phyloP scores from a whole-genome alignment of 1,140 invertebrate genomes.

The Leptopilina boulardi region DNA sequence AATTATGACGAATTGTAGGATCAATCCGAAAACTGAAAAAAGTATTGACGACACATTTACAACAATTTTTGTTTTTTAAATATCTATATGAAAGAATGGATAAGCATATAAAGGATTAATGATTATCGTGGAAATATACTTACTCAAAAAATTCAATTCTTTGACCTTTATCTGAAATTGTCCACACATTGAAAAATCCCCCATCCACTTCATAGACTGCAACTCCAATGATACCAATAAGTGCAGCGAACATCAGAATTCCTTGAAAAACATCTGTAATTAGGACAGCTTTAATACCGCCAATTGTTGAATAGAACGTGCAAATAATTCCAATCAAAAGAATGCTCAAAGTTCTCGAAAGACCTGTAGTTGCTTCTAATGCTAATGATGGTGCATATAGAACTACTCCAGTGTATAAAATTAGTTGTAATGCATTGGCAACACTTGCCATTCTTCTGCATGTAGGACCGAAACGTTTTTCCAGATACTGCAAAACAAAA shows the following conservation, averaged over 20 bases:
- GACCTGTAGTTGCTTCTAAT: constrained; percentile 91
- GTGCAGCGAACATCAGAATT: constrained; percentile 83
- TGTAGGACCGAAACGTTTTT: constrained; percentile 84
- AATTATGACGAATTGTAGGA: constrained; percentile 85
- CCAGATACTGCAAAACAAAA: constrained; percentile 83
- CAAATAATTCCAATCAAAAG: constrained; percentile 87
- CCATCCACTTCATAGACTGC: constrained; percentile 83
- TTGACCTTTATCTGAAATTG: constrained; percentile 76
- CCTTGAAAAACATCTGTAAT: constrained; percentile 91
- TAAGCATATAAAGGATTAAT: no score
- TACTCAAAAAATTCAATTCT: constrained; percentile 66
- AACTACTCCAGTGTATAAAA: constrained; percentile 94
- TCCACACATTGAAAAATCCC: constrained; percentile 80
- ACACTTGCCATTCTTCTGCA: constrained; percentile 84
- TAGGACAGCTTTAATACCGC: constrained; percentile 93
- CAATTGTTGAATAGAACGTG: constrained; percentile 92
- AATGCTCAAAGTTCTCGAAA: constrained; percentile 85
- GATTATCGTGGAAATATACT: no score
- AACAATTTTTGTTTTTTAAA: no score
- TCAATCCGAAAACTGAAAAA: constrained; percentile 74
- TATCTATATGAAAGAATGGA: no score
- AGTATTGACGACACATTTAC: not conserved
- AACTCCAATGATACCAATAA: constrained; percentile 66
- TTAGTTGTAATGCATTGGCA: constrained; percentile 88
- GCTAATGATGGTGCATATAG: constrained; percentile 95